These are phyloP conservation scores for Calameuta filiformis DNA, from an alignment of 2,888 invertebrate genomes.

Conservation along the genomic window DNA sequence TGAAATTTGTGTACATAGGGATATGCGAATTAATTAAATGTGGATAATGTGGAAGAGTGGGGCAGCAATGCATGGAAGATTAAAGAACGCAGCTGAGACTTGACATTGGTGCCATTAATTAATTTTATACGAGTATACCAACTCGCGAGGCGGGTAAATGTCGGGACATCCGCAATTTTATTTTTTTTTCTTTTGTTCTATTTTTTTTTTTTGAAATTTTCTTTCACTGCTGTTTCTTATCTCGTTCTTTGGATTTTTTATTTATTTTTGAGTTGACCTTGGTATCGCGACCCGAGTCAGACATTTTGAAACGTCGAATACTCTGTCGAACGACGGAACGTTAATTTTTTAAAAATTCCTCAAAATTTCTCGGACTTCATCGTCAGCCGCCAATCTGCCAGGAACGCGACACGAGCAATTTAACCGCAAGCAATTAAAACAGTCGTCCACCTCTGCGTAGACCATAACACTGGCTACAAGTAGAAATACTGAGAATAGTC, in stretches of 20 bases:
- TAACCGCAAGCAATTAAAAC: not conserved
- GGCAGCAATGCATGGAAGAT: not conserved
- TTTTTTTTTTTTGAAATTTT: not conserved
- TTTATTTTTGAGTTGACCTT: not conserved
- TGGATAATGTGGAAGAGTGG: not conserved
- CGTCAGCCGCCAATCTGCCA: not conserved
- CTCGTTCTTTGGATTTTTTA: not conserved
- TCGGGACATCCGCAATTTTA: not conserved
- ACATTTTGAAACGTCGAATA: not conserved
- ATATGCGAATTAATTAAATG: not conserved
- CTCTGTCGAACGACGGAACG: not conserved
- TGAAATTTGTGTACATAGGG: not conserved
- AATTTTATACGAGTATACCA: not conserved
- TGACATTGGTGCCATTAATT: constrained; percentile 5
- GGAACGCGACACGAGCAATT: not conserved
- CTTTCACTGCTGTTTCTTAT: not conserved
- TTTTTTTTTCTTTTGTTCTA: not conserved
- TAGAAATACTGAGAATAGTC: not conserved
- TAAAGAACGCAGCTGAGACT: not conserved
- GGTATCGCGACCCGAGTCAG: not conserved
- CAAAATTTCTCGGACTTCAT: not conserved
- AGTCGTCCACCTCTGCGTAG: not conserved
- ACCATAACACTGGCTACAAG: not conserved
- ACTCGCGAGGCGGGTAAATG: not conserved
- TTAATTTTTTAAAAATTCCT: not conserved